Conservation (phyloP, 2,113 vertebrate species). For the Albula glossodonta region DNA sequence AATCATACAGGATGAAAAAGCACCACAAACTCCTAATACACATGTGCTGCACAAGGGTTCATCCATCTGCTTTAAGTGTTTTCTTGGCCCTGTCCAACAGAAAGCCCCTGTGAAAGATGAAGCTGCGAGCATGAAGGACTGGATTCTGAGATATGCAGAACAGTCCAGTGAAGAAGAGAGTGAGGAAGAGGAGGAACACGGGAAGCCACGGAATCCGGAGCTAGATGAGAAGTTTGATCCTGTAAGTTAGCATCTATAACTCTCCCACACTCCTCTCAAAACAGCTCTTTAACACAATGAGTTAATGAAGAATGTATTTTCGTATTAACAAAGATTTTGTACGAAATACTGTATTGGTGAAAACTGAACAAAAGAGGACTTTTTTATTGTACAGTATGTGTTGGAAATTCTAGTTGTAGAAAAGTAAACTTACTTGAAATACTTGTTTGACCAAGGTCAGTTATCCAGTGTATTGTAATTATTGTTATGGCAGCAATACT, state of each 20-base stretch:
- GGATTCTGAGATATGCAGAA: constrained; percentile 89
- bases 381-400: no score
- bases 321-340: no score
- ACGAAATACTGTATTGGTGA: no score
- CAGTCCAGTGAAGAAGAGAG: constrained; percentile 83
- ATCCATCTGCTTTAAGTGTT: neutral
- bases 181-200: constrained; percentile 54
- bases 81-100: neutral
- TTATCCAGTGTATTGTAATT: no score
- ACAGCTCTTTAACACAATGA: neutral
- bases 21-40: neutral
- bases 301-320: neutral
- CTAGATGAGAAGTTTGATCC: constrained; percentile 88
- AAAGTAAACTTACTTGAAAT: no score
- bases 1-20: neutral
- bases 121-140: constrained; percentile 84
- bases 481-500: no score
- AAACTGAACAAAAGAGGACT: no score
- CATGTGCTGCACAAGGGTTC: neutral
- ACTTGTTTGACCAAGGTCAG: no score
- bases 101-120: constrained; percentile 64
- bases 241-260: constrained; percentile 66
- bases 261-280: neutral
- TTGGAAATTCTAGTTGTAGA: no score
- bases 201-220: constrained; percentile 59